These are phyloP conservation scores for Tupaia tana DNA, from an alignment of 2,113 vertebrate species.

Conservation along the genomic window DNA sequence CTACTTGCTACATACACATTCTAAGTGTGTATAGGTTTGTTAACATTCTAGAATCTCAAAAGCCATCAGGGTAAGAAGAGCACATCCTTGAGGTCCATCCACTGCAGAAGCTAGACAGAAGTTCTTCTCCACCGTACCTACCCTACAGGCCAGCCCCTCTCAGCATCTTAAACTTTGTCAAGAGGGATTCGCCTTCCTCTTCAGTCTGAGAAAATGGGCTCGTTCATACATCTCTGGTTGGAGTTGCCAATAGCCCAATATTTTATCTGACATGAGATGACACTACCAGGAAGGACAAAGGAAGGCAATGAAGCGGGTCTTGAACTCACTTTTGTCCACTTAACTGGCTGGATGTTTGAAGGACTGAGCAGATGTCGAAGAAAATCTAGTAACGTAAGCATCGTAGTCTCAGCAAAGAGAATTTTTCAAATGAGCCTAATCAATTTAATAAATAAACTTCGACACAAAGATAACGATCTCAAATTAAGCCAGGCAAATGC, in stretches of 20 bases:
- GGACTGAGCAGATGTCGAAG: not conserved
- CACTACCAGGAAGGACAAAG: not conserved
- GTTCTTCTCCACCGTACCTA: not conserved
- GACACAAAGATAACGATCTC: slow-evolving; percentile 7
- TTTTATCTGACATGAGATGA: not conserved
- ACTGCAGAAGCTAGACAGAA: not conserved
- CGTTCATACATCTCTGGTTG: not conserved
- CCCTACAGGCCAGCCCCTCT: not conserved
- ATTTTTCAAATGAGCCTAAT: not conserved
- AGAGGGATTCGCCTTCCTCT: not conserved
- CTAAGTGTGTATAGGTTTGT: not conserved
- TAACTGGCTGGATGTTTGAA: not conserved
- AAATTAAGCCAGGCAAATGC: not conserved
- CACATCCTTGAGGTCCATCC: not conserved
- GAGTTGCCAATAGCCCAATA: not conserved
- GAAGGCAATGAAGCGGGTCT: not conserved
- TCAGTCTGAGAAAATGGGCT: not conserved
- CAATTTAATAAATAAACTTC: not conserved
- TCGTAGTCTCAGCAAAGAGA: not conserved
- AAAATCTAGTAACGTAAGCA: not conserved
- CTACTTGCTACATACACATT: not conserved
- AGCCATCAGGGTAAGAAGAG: not conserved
- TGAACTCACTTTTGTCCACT: not conserved
- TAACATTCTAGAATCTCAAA: slow-evolving; percentile 4
- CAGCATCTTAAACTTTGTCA: not conserved